Conservation (phyloP, 2,797 vertebrate genomes). For the Pseudomugil tenellus region DNA sequence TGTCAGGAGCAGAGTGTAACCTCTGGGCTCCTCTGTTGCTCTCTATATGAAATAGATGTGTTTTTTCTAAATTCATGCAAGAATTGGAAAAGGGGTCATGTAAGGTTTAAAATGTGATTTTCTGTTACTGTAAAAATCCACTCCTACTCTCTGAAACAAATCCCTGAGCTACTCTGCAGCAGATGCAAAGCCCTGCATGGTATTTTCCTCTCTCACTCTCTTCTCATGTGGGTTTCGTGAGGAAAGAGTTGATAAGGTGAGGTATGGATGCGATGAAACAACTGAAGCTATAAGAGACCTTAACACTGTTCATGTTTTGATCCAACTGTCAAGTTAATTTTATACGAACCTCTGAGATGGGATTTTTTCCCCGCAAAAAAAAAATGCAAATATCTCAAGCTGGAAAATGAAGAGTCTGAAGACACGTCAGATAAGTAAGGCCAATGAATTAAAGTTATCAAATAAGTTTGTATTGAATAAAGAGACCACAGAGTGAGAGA, state of each 20-base stretch:
- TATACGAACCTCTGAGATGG: conserved; percentile 7
- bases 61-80: conserved; percentile 26
- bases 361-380: not conserved
- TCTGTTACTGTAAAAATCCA: conserved; percentile 50
- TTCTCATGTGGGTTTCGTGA: conserved; percentile 24
- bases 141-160: conserved; percentile 49
- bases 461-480: not conserved
- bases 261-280: conserved; percentile 13
- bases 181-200: conserved; percentile 38
- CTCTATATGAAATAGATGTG: conserved; percentile 24
- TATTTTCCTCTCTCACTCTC: not conserved
- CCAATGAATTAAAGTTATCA: not conserved
- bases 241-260: conserved; percentile 24
- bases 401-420: not conserved
- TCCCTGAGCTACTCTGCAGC: conserved; percentile 32
- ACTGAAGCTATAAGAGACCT: not conserved
- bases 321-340: conserved; percentile 14
- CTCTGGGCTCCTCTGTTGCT: conserved; percentile 24
- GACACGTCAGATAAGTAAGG: not conserved
- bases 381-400: not conserved
- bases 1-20: conserved; percentile 20
- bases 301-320: not conserved
- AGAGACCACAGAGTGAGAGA: not conserved
- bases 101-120: conserved; percentile 65
- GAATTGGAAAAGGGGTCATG: conserved; percentile 51